Evolutionary conservation across 2,888 invertebrate genomes (phyloP), one percentile per base, ranked within the genome.

Genomic region (Cylindroiulus punctatus): DNA sequence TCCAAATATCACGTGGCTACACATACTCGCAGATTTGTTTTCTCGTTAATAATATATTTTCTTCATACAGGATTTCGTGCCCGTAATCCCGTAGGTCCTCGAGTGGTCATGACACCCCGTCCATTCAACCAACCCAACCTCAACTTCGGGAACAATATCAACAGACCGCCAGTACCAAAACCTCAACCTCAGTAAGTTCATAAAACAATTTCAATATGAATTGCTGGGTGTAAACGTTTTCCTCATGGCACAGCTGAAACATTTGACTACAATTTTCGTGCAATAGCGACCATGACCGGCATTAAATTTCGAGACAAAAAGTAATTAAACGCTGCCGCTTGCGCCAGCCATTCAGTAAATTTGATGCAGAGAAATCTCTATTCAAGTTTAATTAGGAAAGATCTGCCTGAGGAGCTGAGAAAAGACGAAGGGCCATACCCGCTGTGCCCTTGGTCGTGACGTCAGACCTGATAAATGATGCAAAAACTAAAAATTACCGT

Each of bases 391-490:
- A 65, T 65, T 65, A 26, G 65, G 19, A 26, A 65, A 65, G 10
- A 26, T 65, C 12, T 65, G 26, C 65, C 65, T 1, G 65, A 65
- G 26, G 65, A 12, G 65, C 26, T 12, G 26, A 26, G 65, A 7
- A 52, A 52, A 52, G 19, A n/a, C n/a, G 52, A 52, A 52, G 26
- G 26, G 65, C 65, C 65, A 65, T 65, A n/a, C 65, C 65, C 65
- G 65, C 65, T 26, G 26, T 65, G 65, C 65, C 65, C 65, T 65
- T 65, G 65, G 65, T 65, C 65, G 12, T 65, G 65, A 65, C 65
- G 65, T 65, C 65, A 65, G 65, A 65, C 65, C 65, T 12, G 65
- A 65, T 26, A 65, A 65, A 65, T 65, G 65, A 65, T 65, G 65
- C 65, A 65, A 65, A 65, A 65, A 65, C 65, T 10, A n/a, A 65